Conservation (phyloP, 1,140 invertebrate genomes). For the Drosophila pallidifrons region DNA sequence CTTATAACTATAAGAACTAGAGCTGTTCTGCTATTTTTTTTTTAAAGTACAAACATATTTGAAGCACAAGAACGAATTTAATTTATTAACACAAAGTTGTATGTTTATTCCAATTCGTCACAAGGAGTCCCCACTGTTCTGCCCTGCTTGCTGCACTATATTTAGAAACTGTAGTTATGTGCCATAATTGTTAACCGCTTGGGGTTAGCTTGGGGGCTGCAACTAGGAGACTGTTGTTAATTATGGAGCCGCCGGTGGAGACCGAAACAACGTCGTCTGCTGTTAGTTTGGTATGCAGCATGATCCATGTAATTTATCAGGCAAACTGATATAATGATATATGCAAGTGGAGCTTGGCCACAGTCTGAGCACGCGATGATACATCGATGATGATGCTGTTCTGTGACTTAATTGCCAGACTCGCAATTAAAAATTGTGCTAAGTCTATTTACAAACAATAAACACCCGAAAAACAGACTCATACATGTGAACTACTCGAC, state of each 20-base stretch:
- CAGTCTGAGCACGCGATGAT: not conserved
- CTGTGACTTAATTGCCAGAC: constrained; percentile 9
- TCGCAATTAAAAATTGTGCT: constrained; percentile 32
- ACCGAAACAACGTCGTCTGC: constrained; percentile 16
- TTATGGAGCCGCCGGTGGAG: constrained; percentile 30
- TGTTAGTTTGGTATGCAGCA: constrained; percentile 45
- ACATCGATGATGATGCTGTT: not conserved
- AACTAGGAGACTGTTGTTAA: constrained; percentile 39
- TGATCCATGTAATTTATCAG: constrained; percentile 50
- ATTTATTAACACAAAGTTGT: no score
- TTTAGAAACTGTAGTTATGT: constrained; percentile 47
- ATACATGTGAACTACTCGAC: not conserved
- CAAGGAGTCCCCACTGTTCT: constrained; percentile 13
- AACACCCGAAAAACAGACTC: not conserved
- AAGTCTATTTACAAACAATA: constrained; percentile 21
- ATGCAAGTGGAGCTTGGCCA: not conserved
- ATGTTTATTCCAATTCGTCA: not conserved
- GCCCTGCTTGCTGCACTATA: constrained; percentile 37
- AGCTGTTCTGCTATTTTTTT: no score
- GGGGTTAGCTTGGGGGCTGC: constrained; percentile 6
- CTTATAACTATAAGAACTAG: no score
- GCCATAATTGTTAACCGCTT: constrained; percentile 43
- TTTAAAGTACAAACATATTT: no score
- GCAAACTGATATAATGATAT: constrained; percentile 32
- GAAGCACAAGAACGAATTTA: no score